Percentiles rank a stretch among this genome's conserved stretches.
phyloP scores from a whole-genome alignment of 1,140 invertebrate species.

The Pseudomyrmex concolor region DNA sequence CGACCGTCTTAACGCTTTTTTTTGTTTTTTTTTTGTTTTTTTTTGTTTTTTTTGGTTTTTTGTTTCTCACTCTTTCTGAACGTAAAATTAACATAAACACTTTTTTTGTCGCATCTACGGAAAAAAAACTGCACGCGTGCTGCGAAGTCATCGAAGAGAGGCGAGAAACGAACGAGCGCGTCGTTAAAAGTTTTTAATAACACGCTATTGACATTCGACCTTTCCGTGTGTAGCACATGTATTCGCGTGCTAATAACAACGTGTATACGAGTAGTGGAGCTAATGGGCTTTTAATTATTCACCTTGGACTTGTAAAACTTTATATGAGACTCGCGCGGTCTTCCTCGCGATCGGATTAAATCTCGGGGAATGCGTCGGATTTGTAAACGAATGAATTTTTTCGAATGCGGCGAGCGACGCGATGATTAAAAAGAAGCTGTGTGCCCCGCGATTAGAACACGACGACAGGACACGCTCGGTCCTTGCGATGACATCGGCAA shows the following conservation, averaged over 20 bases:
- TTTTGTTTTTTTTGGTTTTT: no score
- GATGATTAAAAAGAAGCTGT: not conserved
- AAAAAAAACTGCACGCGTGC: not conserved
- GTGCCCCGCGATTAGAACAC: not conserved
- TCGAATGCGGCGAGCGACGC: not conserved
- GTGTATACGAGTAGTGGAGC: not conserved
- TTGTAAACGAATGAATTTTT: not conserved
- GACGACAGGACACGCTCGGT: not conserved
- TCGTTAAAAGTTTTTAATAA: conserved; percentile 36
- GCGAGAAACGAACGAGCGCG: conserved; percentile 4
- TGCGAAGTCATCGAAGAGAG: not conserved
- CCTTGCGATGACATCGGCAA: conserved; percentile 24
- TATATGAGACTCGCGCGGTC: not conserved
- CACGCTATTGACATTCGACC: conserved; percentile 20
- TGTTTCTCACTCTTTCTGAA: not conserved
- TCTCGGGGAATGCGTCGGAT: not conserved
- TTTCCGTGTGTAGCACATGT: not conserved
- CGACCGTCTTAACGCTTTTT: not conserved
- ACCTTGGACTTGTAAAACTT: conserved; percentile 42
- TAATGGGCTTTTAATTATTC: conserved; percentile 56
- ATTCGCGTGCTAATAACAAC: conserved; percentile 28
- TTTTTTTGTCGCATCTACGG: not conserved
- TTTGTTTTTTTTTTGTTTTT: no score
- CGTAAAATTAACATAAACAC: conserved; percentile 23
- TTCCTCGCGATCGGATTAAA: not conserved